Conservation (phyloP, 35 echinoderm and acorn worm species). For the Strongylocentrotus purpuratus region DNA sequence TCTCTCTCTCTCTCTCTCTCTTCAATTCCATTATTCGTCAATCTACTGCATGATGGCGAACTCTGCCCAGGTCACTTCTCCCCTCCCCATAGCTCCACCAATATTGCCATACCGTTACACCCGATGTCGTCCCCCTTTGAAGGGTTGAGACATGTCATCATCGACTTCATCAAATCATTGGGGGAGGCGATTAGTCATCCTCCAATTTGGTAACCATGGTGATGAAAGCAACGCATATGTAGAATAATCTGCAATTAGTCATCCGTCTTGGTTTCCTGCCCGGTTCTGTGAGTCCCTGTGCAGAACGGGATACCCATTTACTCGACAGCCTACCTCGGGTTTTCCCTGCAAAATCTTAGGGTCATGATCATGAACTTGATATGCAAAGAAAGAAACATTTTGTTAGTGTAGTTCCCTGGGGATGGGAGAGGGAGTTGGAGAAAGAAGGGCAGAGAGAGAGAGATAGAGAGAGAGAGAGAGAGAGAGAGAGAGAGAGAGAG, state of each 20-base stretch:
- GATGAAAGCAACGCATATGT: not conserved
- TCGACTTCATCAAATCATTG: not conserved
- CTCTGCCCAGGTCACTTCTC: too few relatives aligned
- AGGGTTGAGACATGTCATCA: not conserved
- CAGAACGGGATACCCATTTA: not conserved
- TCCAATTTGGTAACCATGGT: not conserved
- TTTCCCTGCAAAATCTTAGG: not conserved
- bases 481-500: too few relatives aligned
- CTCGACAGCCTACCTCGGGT: not conserved
- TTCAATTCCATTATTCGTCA: too few relatives aligned
- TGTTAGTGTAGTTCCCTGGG: too few relatives aligned
- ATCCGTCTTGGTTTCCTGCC: not conserved
- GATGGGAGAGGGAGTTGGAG: too few relatives aligned
- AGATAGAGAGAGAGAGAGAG: too few relatives aligned
- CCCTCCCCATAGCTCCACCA: too few relatives aligned
- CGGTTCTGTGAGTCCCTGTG: not conserved
- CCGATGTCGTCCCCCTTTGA: not conserved
- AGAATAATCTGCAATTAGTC: not conserved
- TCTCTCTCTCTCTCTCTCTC: too few relatives aligned
- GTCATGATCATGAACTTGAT: not conserved
- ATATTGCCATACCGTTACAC: too few relatives aligned
- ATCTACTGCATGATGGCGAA: too few relatives aligned
- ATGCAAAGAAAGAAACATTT: too few relatives aligned
- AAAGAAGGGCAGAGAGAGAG: too few relatives aligned
- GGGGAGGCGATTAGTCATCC: not conserved